Percentiles rank a stretch among this genome's conserved stretches.
Conservation (phyloP, 1,140 invertebrate genomes). For the Anoplophora glabripennis region DNA sequence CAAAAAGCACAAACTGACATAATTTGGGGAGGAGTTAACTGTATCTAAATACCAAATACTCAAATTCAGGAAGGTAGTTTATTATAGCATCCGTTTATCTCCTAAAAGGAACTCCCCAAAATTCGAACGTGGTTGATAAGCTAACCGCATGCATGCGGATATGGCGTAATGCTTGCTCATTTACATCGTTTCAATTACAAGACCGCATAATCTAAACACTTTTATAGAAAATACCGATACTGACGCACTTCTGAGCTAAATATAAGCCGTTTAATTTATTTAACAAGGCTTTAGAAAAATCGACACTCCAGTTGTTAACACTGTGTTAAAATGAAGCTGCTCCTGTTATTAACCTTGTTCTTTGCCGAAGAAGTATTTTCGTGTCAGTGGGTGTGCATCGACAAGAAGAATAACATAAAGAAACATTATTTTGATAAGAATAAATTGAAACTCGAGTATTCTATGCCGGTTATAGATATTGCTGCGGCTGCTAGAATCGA, state of each 20-base stretch:
- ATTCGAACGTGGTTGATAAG: too few species aligned
- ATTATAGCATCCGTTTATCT: too few species aligned
- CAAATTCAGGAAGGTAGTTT: too few species aligned
- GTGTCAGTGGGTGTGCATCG: constrained; percentile 5
- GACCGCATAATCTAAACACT: too few species aligned
- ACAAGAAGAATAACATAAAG: not conserved
- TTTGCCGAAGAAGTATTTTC: not conserved
- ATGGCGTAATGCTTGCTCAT: too few species aligned
- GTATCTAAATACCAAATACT: too few species aligned
- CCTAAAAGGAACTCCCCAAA: too few species aligned
- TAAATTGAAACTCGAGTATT: not conserved
- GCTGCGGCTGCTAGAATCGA: not conserved
- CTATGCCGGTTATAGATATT: not conserved
- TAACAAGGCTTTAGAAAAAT: not conserved
- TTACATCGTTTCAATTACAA: too few species aligned
- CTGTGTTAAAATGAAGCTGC: not conserved
- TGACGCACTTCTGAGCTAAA: constrained; percentile 5
- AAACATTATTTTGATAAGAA: constrained; percentile 2
- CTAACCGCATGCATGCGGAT: too few species aligned
- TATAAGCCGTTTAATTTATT: not conserved
- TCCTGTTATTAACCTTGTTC: not conserved
- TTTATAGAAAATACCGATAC: too few species aligned
- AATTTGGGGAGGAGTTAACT: too few species aligned
- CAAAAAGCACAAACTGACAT: too few species aligned
- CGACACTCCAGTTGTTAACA: not conserved